A percentile compares a stretch with the other conserved stretches of the same genome.
These are phyloP conservation scores for Leptinotarsa undecemlineata DNA, from an alignment of 1,140 invertebrate species.

Conservation along the genomic window DNA sequence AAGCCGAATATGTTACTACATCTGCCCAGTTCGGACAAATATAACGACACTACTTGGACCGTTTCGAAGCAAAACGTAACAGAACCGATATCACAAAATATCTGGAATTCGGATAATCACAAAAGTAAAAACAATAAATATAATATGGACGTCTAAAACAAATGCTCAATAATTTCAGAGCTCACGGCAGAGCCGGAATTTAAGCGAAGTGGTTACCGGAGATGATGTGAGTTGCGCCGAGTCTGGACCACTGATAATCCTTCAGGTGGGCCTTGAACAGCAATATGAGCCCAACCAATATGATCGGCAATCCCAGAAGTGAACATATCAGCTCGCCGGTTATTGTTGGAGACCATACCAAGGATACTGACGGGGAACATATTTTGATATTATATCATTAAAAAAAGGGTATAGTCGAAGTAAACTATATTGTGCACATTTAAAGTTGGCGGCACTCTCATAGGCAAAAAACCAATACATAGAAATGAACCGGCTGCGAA, in stretches of 20 bases:
- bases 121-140: slow-evolving; percentile 5
- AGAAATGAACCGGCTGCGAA: too few relatives aligned
- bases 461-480: too few relatives aligned
- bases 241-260: slow-evolving; percentile 46
- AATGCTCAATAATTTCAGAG: neutral
- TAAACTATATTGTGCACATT: too few relatives aligned
- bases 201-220: slow-evolving; percentile 18
- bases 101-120: too few relatives aligned
- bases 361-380: slow-evolving; percentile 25
- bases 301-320: slow-evolving; percentile 62
- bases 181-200: neutral
- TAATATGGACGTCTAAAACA: neutral
- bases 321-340: slow-evolving; percentile 65
- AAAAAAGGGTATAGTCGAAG: too few relatives aligned
- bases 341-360: slow-evolving; percentile 61
- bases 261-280: slow-evolving; percentile 60
- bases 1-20: too few relatives aligned
- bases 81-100: too few relatives aligned
- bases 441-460: too few relatives aligned
- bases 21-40: too few relatives aligned
- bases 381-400: too few relatives aligned
- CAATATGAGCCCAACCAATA: slow-evolving; percentile 61
- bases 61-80: too few relatives aligned
- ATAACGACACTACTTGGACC: too few relatives aligned
- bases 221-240: neutral